A percentile compares a stretch with the other conserved stretches of the same genome.
Evolutionary conservation across 2,888 invertebrate species (phyloP).

Genomic region (Tipula confusa): DNA sequence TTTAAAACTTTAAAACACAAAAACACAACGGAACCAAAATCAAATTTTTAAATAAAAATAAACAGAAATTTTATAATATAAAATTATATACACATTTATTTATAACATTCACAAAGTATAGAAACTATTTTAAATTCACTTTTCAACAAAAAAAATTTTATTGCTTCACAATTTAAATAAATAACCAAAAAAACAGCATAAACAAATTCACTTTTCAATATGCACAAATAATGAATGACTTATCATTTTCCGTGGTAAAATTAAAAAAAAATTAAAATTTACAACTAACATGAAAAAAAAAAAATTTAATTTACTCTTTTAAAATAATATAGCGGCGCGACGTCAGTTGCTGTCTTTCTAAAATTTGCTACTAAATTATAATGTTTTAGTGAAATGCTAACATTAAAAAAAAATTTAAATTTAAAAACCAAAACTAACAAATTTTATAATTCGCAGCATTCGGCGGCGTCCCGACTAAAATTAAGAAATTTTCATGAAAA

Average conservation of each 20-base stretch:
- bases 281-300: neutral
- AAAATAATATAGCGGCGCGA: conserved; percentile 26
- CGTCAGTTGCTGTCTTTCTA: conserved; percentile 31
- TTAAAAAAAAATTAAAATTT: neutral
- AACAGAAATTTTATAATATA: neutral
- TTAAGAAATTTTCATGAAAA: neutral
- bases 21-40: neutral
- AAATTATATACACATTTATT: neutral
- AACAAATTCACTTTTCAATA: conserved; percentile 25
- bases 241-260: neutral
- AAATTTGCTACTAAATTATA: conserved; percentile 28
- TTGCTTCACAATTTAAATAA: neutral
- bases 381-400: neutral
- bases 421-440: neutral
- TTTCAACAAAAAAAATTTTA: neutral
- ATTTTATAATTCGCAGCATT: conserved; percentile 21
- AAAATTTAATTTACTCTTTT: neutral
- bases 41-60: neutral
- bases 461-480: conserved; percentile 28
- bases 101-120: neutral
- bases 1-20: neutral
- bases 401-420: neutral
- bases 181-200: neutral
- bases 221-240: conserved; percentile 7
- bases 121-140: neutral